Conservation (phyloP, 2,113 vertebrate species). For the Dicrurus megarhynchus region DNA sequence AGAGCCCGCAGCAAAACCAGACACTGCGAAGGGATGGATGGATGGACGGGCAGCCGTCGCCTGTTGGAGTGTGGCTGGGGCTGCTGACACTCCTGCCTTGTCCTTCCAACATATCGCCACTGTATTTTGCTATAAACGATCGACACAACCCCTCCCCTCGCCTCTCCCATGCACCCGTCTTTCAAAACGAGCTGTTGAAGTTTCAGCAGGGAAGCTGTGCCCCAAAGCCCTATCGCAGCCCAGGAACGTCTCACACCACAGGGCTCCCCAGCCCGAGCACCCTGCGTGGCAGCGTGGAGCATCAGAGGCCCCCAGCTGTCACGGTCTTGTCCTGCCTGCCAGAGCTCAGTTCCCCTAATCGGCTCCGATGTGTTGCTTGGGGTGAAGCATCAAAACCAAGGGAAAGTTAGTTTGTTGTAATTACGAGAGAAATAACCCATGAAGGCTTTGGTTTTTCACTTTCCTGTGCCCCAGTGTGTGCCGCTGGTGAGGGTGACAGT, state of each 20-base stretch:
- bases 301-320: not conserved
- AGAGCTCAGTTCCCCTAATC: not conserved
- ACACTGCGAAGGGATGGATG: constrained; percentile 40
- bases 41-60: constrained; percentile 49
- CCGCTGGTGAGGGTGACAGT: not conserved
- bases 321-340: not conserved
- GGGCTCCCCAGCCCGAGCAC: not conserved
- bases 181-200: not conserved
- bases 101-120: constrained; percentile 55
- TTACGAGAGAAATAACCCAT: not conserved
- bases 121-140: constrained; percentile 70
- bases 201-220: not conserved
- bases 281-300: not conserved
- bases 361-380: not conserved
- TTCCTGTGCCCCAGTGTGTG: not conserved
- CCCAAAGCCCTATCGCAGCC: not conserved
- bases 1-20: constrained; percentile 62
- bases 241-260: not conserved
- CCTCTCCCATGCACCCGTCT: not conserved
- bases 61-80: constrained; percentile 72
- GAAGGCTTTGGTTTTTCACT: constrained; percentile 6
- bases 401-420: constrained; percentile 38
- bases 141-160: constrained; percentile 56
- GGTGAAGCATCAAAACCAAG: not conserved
- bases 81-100: constrained; percentile 65